These are phyloP conservation scores for Lagocephalus sceleratus DNA, from an alignment of 2,797 vertebrate genomes.

Conservation along the genomic window DNA sequence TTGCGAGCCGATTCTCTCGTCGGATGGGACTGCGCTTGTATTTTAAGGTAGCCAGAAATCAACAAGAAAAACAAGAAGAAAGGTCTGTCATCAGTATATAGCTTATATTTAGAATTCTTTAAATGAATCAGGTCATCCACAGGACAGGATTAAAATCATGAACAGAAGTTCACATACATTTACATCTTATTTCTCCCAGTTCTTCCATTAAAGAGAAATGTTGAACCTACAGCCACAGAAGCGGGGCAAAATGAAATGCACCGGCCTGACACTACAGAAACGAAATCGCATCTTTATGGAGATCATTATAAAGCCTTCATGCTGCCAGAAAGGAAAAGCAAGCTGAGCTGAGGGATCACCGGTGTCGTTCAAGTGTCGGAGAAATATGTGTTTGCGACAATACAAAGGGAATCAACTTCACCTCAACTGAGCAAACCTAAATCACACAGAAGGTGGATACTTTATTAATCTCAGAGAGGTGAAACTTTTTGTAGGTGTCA, in stretches of 20 bases:
- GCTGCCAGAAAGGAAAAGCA: slow-evolving; percentile 13
- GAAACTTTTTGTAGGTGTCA: too few species aligned
- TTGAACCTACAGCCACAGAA: slow-evolving; percentile 29
- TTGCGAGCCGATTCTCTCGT: too few species aligned
- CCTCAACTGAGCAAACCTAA: too few species aligned
- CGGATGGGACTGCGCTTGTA: background rate
- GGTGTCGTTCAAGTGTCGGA: slow-evolving; percentile 3
- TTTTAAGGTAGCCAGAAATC: too few species aligned
- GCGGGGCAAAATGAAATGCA: slow-evolving; percentile 47
- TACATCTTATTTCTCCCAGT: background rate
- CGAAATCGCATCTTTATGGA: slow-evolving; percentile 31
- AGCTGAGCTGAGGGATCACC: slow-evolving; percentile 1
- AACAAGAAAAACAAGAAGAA: too few species aligned
- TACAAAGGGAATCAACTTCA: background rate
- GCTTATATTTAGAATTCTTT: too few species aligned
- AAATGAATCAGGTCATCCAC: too few species aligned
- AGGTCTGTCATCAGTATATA: too few species aligned
- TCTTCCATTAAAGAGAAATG: slow-evolving; percentile 18
- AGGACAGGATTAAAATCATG: too few species aligned
- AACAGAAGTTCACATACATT: too few species aligned
- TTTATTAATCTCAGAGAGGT: too few species aligned
- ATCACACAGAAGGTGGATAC: too few species aligned
- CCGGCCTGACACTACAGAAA: slow-evolving; percentile 19
- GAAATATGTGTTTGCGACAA: slow-evolving; percentile 20
- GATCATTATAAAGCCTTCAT: slow-evolving; percentile 39